Evolutionary conservation across 2,797 vertebrate species (phyloP), one percentile per base, ranked within the genome.

Genomic region (Tapirus indicus): DNA sequence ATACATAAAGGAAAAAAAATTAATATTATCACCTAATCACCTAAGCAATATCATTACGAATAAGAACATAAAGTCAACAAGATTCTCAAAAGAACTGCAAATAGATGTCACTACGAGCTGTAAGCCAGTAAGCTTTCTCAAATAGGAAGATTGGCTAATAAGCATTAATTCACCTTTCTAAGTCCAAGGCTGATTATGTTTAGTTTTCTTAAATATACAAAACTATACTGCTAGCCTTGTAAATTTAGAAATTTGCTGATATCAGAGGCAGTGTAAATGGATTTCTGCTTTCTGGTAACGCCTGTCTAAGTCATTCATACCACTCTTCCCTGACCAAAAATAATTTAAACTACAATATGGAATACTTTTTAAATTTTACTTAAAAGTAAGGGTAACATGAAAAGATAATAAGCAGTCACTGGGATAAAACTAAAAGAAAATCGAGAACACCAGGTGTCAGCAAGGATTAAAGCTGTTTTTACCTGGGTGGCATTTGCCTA

Each of bases 201-300:
- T 64, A 83, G 20, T 91, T 88, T 94, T 74, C 7, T 14, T 68
- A 20, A 91, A 84, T 68, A 69, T 23, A n/a, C 1, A 68, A 82
- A 68, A 92, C 74, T 13, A 68, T 56, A 4, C 13, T 60, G 35
- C 17, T 54, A 18, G 16, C 54, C 5, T 89, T 91, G 8, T 56
- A n/a, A 88, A 52, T 84, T 84, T 44, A 84, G 32, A 87, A 91
- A 94, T 74, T 29, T 83, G 17, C n/a, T 83, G 10, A 83, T 38
- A 68, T 66, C 35, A 87, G 20, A 95, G 75, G 49, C 2, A 72
- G 2, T 12, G 3, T 83, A 71, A 95, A 62, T 38, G 71, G 2
- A 44, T 85, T 82, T 94, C 38, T 60, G 2, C 27, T 88, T 60
- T 80, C 56, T 88, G 27, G 20, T 82, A 91, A 88, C 49, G 25